Percentiles rank a stretch among this genome's conserved stretches.
These are phyloP conservation scores for Antheraea pernyi DNA, from an alignment of 1,140 invertebrate species.

Conservation along the genomic window DNA sequence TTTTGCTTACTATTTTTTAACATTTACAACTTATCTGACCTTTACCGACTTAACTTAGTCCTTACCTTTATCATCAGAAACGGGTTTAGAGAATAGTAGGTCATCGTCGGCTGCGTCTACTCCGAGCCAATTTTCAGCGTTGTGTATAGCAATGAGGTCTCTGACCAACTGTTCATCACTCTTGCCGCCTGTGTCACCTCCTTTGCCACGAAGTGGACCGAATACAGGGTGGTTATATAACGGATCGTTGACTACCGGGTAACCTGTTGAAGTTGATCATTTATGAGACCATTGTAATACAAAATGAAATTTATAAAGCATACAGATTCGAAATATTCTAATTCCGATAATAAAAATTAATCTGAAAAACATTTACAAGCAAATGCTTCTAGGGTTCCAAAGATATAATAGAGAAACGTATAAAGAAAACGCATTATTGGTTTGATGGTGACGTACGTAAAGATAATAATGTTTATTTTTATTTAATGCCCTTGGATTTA, in stretches of 20 bases:
- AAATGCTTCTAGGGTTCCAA: too few relatives aligned
- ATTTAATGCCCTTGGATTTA: background rate
- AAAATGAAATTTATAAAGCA: background rate
- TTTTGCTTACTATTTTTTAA: too few relatives aligned
- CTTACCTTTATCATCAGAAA: constrained; percentile 81
- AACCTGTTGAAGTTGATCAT: constrained; percentile 80
- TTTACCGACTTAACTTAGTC: too few relatives aligned
- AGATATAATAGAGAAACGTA: background rate
- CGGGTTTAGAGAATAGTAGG: constrained; percentile 86
- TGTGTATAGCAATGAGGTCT: constrained; percentile 94
- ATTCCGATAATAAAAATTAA: too few relatives aligned
- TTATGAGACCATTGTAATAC: background rate
- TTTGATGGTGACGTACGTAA: background rate
- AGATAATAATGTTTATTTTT: background rate
- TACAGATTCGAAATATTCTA: too few relatives aligned
- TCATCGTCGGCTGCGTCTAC: constrained; percentile 92
- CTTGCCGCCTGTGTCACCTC: constrained; percentile 94
- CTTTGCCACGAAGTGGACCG: constrained; percentile 94
- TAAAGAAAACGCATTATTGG: background rate
- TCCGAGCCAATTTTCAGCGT: constrained; percentile 95
- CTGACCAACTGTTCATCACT: constrained; percentile 93
- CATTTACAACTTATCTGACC: too few relatives aligned
- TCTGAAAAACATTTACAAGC: too few relatives aligned
- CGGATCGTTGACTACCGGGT: constrained; percentile 98
- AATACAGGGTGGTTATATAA: constrained; percentile 96